Evolutionary conservation across 2,888 invertebrate species (phyloP), one percentile per base, ranked within the genome.

Genomic region (Lasius platythorax): DNA sequence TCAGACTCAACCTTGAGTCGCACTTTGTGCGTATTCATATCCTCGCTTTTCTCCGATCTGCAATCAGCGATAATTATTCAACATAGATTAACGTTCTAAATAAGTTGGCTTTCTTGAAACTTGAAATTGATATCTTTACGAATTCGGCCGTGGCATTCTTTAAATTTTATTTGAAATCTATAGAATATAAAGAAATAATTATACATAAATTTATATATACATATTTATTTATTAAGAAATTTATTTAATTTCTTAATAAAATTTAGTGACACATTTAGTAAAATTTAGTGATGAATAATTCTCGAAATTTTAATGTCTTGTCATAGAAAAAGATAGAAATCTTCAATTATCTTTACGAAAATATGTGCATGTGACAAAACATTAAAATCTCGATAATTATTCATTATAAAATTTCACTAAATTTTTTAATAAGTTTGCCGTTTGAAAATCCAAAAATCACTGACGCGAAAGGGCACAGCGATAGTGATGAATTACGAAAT

Each of bases 31-130:
- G 97, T 87, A 43, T 96, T 97, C 75, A 96, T 96, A 91, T 97
- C 98, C 87, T 97, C 96, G 86, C 96, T 97, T 93, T 97, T 97
- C 88, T 96, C 96, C 46, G 97, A 97, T 92, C 97, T 97, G 84
- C 82, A 88, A 84, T 18, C 33, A 72, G 18, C 15, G 23, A 37
- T 81, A 40, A 61, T 79, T 43, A 43, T 18, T 37, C 9, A 23
- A 64, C 18, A 68, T n/a, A 15, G 0, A 53, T 37, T 23, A 50
- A 11, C 1, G 61, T 37, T 72, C 9, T 28, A 40, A 28, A 58
- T 4, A 53, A 53, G 4, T 40, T 58, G 40, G 8, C 1, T 37
- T 33, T 75, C 18, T 30, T 30, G 6, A 28, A 63, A 33, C 18
- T 30, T 30, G 6, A 28, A 63, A 33, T 23, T 33, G 1, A 18